Evolutionary conservation across 2,113 vertebrate species (phyloP).

Genomic region (Fregata magnificens): DNA sequence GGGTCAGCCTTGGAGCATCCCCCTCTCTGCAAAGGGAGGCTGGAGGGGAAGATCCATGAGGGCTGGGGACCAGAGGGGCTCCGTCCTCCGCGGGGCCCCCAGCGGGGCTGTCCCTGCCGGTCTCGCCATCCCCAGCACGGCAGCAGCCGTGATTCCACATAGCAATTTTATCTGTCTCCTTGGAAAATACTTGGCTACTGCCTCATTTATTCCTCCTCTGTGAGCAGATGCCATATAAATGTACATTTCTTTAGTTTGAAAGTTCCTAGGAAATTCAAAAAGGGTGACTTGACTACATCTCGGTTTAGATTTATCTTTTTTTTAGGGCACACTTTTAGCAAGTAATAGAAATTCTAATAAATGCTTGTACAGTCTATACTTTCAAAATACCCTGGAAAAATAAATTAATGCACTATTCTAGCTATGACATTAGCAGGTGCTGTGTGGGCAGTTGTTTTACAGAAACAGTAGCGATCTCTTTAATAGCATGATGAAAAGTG

Average conservation of each 20-base stretch:
- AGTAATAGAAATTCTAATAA: not conserved
- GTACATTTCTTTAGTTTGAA: not conserved
- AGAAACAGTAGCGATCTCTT: slow-evolving; percentile 12
- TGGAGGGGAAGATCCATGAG: not conserved
- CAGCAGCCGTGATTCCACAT: rapidly evolving
- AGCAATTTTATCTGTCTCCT: not conserved
- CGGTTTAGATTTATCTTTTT: not conserved
- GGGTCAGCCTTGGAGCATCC: not conserved
- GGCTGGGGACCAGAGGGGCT: not conserved
- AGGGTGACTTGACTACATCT: not conserved
- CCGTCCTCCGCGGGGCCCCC: not conserved
- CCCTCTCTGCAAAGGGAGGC: too few species aligned
- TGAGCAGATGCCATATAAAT: not conserved
- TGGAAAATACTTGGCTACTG: not conserved
- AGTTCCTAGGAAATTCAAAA: not conserved
- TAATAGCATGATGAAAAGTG: not conserved
- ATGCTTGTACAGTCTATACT: not conserved
- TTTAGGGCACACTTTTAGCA: not conserved
- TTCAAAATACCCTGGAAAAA: slow-evolving; percentile 30
- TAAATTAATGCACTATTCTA: not conserved
- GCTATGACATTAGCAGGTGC: slow-evolving; percentile 35
- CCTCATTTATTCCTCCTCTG: not conserved
- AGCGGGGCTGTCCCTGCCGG: not conserved
- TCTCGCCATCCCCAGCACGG: rapidly evolving
- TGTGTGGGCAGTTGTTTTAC: slow-evolving; percentile 58